Conservation (phyloP, 2,888 invertebrate genomes). For the Drymonia ruficornis region DNA sequence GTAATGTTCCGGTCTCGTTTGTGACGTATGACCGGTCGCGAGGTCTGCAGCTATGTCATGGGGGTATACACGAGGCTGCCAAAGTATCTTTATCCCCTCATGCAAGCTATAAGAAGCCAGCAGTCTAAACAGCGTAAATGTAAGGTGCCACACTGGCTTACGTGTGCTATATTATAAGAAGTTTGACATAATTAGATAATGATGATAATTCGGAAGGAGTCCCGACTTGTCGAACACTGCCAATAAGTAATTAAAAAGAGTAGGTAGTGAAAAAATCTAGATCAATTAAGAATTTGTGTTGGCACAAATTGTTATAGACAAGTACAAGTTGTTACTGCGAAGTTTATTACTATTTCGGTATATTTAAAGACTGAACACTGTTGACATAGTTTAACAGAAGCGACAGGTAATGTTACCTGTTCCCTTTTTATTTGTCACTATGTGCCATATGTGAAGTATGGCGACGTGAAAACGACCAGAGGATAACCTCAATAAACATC, state of each 20-base stretch:
- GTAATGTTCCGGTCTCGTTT: slow-evolving; percentile 23
- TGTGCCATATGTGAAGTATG: slow-evolving; percentile 51
- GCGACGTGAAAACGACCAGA: slow-evolving; percentile 42
- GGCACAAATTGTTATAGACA: slow-evolving; percentile 32
- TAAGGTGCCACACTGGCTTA: slow-evolving; percentile 64
- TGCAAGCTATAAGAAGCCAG: slow-evolving; percentile 23
- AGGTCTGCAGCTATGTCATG: slow-evolving; percentile 17
- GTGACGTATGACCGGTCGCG: slow-evolving; percentile 19
- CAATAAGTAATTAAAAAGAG: slow-evolving; percentile 31
- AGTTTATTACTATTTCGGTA: slow-evolving; percentile 44
- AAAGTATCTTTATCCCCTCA: slow-evolving; percentile 12
- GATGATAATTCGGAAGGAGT: slow-evolving; percentile 11
- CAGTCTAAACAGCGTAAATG: slow-evolving; percentile 34
- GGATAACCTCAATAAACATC: slow-evolving; percentile 43
- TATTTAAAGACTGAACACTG: slow-evolving; percentile 60
- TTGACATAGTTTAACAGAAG: slow-evolving; percentile 34
- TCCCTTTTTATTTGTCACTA: slow-evolving; percentile 21
- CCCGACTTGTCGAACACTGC: slow-evolving; percentile 31
- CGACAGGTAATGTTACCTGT: slow-evolving; percentile 35
- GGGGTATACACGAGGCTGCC: slow-evolving; percentile 10
- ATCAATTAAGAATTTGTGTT: slow-evolving; percentile 43
- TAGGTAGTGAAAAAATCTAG: slow-evolving; percentile 45
- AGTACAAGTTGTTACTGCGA: slow-evolving; percentile 31
- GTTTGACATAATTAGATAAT: slow-evolving; percentile 44
- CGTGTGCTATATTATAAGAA: slow-evolving; percentile 45